Percentiles rank a stretch among this genome's conserved stretches.
Conservation (phyloP, 2,888 invertebrate genomes). For the Pristionchus japonicus region DNA sequence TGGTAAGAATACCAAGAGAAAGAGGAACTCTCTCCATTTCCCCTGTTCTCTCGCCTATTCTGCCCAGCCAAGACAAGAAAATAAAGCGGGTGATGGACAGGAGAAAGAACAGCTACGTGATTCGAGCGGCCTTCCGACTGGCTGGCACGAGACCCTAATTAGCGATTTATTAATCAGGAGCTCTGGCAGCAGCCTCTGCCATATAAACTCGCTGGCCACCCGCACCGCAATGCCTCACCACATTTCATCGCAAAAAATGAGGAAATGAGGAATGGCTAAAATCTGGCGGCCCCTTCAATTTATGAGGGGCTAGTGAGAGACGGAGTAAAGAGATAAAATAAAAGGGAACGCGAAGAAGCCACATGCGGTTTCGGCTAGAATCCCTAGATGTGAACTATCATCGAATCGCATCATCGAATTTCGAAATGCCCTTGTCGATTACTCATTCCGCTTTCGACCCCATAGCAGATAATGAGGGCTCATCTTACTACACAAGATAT, state of each 20-base stretch:
- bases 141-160: neutral
- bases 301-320: neutral
- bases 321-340: neutral
- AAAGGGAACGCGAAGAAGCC: neutral
- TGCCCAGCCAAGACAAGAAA: neutral
- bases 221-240: neutral
- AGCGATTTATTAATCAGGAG: neutral
- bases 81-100: neutral
- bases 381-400: neutral
- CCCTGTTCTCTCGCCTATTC: neutral
- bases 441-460: neutral
- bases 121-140: neutral
- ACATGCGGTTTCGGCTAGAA: neutral
- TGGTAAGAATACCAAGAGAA: neutral
- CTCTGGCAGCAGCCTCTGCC: neutral
- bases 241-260: neutral
- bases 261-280: neutral
- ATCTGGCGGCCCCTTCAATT: neutral
- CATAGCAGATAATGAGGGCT: neutral
- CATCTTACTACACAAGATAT: neutral
- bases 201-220: neutral
- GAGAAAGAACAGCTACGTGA: neutral
- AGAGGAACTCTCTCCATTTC: neutral
- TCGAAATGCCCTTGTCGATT: neutral
- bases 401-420: neutral